phyloP scores from a whole-genome alignment of 2,113 vertebrate genomes.

The Phalacrocorax brasilianus region DNA sequence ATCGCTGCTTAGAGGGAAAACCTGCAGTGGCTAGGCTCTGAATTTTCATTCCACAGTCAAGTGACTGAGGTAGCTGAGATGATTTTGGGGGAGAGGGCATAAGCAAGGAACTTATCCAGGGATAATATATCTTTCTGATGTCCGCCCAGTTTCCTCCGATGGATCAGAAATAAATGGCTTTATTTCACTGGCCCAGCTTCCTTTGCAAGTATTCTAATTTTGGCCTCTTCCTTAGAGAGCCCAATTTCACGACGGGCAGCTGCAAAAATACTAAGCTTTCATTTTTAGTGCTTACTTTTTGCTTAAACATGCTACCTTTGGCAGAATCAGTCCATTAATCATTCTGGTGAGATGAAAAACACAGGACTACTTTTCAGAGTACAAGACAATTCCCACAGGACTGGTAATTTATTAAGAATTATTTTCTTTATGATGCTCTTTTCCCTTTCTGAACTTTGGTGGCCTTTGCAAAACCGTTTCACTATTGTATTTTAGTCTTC shows the following conservation, averaged over 20 bases:
- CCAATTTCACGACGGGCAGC: background rate
- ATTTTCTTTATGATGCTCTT: background rate
- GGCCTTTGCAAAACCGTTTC: background rate
- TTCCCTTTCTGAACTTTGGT: background rate
- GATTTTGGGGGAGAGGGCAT: background rate
- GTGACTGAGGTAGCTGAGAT: background rate
- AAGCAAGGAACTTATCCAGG: background rate
- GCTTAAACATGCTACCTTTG: background rate
- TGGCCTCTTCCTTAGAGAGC: background rate
- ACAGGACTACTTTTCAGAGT: background rate
- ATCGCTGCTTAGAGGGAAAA: background rate
- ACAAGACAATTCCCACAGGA: background rate
- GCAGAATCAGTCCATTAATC: conserved; percentile 8
- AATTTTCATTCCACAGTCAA: background rate
- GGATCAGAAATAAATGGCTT: background rate
- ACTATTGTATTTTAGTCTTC: background rate
- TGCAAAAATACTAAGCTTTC: background rate
- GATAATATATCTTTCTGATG: background rate
- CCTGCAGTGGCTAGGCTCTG: background rate
- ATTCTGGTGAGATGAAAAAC: background rate
- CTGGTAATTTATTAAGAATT: background rate
- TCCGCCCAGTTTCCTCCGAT: background rate
- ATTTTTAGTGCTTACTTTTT: background rate
- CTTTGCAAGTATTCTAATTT: background rate
- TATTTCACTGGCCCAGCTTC: background rate